phyloP scores from a whole-genome alignment of 2,888 invertebrate genomes.

The Eupithecia inturbata region DNA sequence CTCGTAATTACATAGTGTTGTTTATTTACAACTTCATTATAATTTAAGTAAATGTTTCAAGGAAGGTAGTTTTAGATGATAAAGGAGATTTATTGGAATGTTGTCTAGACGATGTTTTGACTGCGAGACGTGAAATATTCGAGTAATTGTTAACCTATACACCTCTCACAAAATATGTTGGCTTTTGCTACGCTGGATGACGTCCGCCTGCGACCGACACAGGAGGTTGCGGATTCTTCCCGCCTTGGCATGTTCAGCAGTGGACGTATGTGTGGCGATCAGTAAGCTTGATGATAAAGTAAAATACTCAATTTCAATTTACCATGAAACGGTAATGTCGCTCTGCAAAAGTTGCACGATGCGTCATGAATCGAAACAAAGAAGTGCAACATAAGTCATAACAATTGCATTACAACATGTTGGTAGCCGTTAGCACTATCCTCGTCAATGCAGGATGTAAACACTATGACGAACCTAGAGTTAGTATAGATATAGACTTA shows the following conservation, averaged over 20 bases:
- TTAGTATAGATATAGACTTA: neutral
- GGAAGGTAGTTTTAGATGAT: conserved; percentile 10
- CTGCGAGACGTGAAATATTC: neutral
- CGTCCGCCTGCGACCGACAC: too few relatives aligned
- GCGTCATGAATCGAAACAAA: neutral
- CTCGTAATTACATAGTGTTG: conserved; percentile 39
- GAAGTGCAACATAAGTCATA: conserved; percentile 2
- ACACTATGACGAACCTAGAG: neutral
- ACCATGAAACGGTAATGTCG: neutral
- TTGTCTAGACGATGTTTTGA: conserved; percentile 13
- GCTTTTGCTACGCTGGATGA: too few relatives aligned
- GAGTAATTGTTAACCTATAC: neutral
- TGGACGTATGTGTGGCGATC: too few relatives aligned
- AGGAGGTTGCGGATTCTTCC: too few relatives aligned
- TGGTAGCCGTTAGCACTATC: neutral
- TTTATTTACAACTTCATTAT: conserved; percentile 31
- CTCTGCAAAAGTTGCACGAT: neutral
- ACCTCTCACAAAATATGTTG: neutral
- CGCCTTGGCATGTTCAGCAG: too few relatives aligned
- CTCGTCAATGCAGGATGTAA: neutral
- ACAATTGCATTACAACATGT: neutral
- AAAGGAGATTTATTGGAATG: neutral
- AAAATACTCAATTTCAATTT: neutral
- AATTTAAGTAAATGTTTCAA: conserved; percentile 11
- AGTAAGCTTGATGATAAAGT: too few relatives aligned